These are phyloP conservation scores for Cichlasoma orientale DNA, from an alignment of 2,797 vertebrate species.

Conservation along the genomic window DNA sequence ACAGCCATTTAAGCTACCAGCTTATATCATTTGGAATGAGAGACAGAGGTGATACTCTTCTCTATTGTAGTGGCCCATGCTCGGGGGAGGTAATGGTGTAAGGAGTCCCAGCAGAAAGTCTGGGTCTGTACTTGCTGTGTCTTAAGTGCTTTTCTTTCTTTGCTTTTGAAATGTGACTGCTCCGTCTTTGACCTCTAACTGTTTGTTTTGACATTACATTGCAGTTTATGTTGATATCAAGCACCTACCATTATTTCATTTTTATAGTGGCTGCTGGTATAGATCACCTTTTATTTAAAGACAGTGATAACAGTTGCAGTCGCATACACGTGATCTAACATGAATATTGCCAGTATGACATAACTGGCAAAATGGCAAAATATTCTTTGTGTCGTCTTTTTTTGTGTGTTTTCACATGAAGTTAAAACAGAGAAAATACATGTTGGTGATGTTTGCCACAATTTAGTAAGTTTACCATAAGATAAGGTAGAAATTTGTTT, in stretches of 20 bases:
- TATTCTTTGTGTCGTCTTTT: not conserved
- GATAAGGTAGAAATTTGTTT: not conserved
- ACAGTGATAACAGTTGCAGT: not conserved
- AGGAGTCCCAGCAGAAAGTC: not conserved
- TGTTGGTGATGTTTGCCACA: not conserved
- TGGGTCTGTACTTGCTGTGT: fast-evolving
- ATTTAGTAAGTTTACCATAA: not conserved
- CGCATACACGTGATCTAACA: not conserved
- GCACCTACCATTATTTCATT: conserved; percentile 1
- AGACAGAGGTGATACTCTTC: not conserved
- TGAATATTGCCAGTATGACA: not conserved
- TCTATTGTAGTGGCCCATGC: not conserved
- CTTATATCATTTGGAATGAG: not conserved
- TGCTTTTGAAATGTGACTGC: not conserved
- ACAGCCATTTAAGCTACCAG: not conserved
- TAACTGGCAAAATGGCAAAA: not conserved
- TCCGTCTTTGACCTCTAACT: fast-evolving
- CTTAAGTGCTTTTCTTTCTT: not conserved
- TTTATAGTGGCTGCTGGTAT: not conserved
- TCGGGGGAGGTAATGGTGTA: not conserved
- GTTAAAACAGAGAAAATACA: not conserved
- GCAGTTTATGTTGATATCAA: not conserved
- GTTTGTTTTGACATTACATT: not conserved
- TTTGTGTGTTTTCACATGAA: not conserved
- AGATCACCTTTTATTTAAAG: not conserved